phyloP scores from a whole-genome alignment of 2,888 invertebrate species.

The Chorisops tibialis region DNA sequence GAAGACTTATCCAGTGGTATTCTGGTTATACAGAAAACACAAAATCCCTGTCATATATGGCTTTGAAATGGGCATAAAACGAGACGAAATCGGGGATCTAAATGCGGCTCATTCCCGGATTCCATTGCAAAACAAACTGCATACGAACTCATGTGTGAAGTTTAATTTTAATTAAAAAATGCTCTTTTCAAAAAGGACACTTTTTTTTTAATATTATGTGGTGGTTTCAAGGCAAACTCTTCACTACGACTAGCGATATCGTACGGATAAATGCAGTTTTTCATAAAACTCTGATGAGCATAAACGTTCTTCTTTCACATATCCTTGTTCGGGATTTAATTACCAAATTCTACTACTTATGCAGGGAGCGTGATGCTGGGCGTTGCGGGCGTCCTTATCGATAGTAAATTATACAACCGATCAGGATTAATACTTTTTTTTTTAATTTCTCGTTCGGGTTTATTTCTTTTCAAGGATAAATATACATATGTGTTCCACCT shows the following conservation, averaged over 20 bases:
- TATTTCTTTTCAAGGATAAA: neutral
- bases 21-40: neutral
- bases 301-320: conserved; percentile 24
- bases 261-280: neutral
- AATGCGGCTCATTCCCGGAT: neutral
- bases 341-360: conserved; percentile 27
- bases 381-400: neutral
- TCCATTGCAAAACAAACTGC: neutral
- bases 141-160: conserved; percentile 27
- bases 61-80: too few relatives aligned
- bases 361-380: conserved; percentile 16
- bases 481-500: neutral
- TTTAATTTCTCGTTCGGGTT: too few relatives aligned
- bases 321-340: conserved; percentile 14
- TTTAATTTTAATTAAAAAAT: conserved; percentile 33
- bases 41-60: neutral
- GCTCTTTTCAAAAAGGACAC: conserved; percentile 22
- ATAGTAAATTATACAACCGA: conserved; percentile 6
- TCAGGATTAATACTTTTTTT: too few relatives aligned
- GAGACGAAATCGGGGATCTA: neutral
- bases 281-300: neutral
- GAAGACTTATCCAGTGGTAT: conserved; percentile 2
- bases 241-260: neutral
- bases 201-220: too few relatives aligned
- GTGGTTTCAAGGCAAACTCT: too few relatives aligned